phyloP scores from a whole-genome alignment of 2,888 invertebrate species.

The Sphinx pinastri region DNA sequence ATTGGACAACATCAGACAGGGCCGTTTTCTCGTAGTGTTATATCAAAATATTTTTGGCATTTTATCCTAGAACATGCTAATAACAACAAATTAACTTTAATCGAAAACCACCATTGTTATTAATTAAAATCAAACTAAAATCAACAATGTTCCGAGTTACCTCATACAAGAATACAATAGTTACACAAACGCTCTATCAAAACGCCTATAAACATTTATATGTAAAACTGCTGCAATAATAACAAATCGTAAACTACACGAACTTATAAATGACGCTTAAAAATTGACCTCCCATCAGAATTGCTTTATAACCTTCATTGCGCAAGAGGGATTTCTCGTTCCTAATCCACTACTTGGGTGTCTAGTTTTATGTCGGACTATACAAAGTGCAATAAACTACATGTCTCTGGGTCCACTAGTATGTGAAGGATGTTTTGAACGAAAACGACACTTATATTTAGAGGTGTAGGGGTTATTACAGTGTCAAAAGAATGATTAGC shows the following conservation, averaged over 20 bases:
- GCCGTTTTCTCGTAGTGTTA: no score
- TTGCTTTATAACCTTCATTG: conserved; percentile 61
- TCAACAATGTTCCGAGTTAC: conserved; percentile 24
- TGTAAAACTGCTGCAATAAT: conserved; percentile 69
- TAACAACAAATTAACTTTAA: no score
- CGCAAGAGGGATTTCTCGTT: conserved; percentile 65
- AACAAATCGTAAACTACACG: conserved; percentile 75
- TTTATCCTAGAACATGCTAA: no score
- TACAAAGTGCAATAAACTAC: conserved; percentile 72
- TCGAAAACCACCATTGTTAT: not conserved
- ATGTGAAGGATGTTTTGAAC: conserved; percentile 21
- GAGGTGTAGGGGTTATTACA: conserved; percentile 32
- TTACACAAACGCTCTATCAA: conserved; percentile 33
- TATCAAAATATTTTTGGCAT: no score
- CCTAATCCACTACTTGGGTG: conserved; percentile 80
- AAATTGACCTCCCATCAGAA: conserved; percentile 69
- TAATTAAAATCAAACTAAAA: conserved; percentile 18
- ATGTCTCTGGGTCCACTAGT: conserved; percentile 51
- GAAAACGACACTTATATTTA: conserved; percentile 47
- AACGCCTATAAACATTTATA: conserved; percentile 50
- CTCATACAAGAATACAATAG: conserved; percentile 26
- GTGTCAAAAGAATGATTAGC: conserved; percentile 21
- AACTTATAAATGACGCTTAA: conserved; percentile 52
- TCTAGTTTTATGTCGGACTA: conserved; percentile 74
- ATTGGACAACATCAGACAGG: not conserved